Evolutionary conservation across 2,888 invertebrate species (phyloP), one percentile per base, ranked within the genome.

Genomic region (Smittia aterrima): DNA sequence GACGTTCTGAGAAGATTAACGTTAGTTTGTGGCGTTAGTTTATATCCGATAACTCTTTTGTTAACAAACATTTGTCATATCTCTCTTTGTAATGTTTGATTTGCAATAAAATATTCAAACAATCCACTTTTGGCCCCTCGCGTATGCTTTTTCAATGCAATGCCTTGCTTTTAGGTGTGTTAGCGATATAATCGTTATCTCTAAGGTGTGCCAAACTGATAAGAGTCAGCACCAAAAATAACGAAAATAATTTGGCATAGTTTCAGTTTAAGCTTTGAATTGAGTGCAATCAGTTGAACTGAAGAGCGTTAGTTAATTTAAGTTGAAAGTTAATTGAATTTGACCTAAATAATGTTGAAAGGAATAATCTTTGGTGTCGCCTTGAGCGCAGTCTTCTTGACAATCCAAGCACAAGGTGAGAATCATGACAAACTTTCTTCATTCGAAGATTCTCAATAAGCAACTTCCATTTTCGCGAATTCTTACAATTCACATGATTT

Each of bases 191-290:
- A n/a, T n/a, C n/a, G n/a, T n/a, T n/a, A n/a, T n/a, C 32, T 9
- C 32, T 32, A 18, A 58, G 58, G 58, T 58, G 58, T 58, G 18
- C 58, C 58, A 58, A 58, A 58, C 22, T 58, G 58, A 58, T 58
- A 22, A 58, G 58, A 58, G 3, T 20, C 58, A 58, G 47, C 47
- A 32, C 32, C 32, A n/a, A 47, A 47, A 47, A n/a, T 47, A 13
- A 13, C 13, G 4, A 6, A 58, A 22, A 58, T 13, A 22, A 58
- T 18, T 58, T 58, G 20, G 22, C 58, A 20, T 58, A 58, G 58
- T 58, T 58, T 47, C 47, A 47, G 47, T 47, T 47, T 4, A n/a
- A 47, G 13, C 16, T 47, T 13, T 47, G n/a, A 47, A 3, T 47
- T 16, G 47, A n/a, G 2, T 16, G 47, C 11, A 16, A 47, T n/a